Conservation (phyloP, 2,113 vertebrate genomes). For the Triplophysa siluroides region DNA sequence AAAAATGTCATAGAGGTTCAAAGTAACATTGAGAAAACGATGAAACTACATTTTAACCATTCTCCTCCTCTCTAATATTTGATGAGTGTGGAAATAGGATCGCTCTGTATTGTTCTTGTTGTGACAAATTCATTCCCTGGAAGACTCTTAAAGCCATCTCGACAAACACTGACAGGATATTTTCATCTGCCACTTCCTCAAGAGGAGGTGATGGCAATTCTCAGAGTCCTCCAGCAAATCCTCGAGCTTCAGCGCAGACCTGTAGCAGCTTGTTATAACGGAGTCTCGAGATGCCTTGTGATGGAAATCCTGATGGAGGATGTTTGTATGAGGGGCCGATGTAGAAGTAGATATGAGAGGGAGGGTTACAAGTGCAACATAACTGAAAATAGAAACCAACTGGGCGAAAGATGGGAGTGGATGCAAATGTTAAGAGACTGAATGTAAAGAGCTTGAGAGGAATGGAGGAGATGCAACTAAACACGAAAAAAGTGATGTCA, state of each 20-base stretch:
- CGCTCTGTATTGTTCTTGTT: neutral
- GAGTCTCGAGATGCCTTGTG: neutral
- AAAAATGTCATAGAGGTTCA: neutral
- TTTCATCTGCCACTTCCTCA: slow-evolving; percentile 20
- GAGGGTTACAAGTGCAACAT: slow-evolving; percentile 64
- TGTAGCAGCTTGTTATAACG: slow-evolving; percentile 21
- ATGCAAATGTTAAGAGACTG: slow-evolving; percentile 37
- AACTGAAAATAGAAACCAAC: slow-evolving; percentile 70
- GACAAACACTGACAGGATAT: slow-evolving; percentile 18
- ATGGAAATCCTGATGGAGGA: neutral
- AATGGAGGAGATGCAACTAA: slow-evolving; percentile 25
- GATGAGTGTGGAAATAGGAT: neutral
- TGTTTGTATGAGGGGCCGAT: slow-evolving; percentile 17
- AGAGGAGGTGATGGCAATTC: neutral
- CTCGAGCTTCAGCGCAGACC: slow-evolving; percentile 12
- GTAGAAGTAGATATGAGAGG: slow-evolving; percentile 75
- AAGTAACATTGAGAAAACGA: neutral
- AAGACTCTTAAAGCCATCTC: neutral
- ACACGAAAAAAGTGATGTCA: neutral
- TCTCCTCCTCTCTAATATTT: neutral
- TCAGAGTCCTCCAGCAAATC: slow-evolving; percentile 22
- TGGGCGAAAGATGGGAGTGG: slow-evolving; percentile 57
- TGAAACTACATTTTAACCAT: too few species aligned
- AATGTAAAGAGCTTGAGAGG: slow-evolving; percentile 13
- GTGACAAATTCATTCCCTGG: neutral